Evolutionary conservation across 1,140 invertebrate genomes (phyloP), one percentile per base, ranked within the genome.

Genomic region (Drosophila ficusphila): DNA sequence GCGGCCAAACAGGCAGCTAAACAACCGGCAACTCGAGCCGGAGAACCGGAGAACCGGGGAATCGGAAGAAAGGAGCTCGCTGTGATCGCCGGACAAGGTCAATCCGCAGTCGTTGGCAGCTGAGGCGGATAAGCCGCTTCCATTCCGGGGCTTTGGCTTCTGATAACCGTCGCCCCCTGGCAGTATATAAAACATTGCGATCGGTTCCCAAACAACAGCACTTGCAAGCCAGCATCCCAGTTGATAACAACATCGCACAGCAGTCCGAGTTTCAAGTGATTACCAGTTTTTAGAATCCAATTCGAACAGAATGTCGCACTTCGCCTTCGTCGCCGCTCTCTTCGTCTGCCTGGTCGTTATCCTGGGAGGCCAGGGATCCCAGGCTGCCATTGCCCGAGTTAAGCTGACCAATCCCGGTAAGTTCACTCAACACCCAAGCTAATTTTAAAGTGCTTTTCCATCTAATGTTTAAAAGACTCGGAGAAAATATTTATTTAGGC

Each of bases 1-100:
- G 82, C 42, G 7, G 36, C 64, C 77, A 86, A 86, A 88, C 82
- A 75, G 82, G 77, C 82, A 88, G 77, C 77, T 68, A 72, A 77
- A 65, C 64, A 77, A 65, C 64, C 53, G 58, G 71, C 51, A 71
- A 11, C 52, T 19, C 38, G 33, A 5, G 11, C 8, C 11, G 34
- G 39, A 12, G 29, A 19, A 56, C 46, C 44, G 67, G 56, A 33
- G 65, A 5, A n/a, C 8, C 11, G 34, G 39, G 18, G 29, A 19
- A 56, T 51, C 44, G 67, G 56, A 33, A n/a, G 65, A 53, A 61
- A 67, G 67, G 79, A 83, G 69, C 60, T 47, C 12, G 31, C 31
- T 27, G 36, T 21, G 52, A 52, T 51, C 51, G 46, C 65, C 70
- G 69, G 69, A 82, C 69, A 81, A 86, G 81, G 81, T 86, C 81